Evolutionary conservation across 2,888 invertebrate species (phyloP).

Genomic region (Andrena fulva): DNA sequence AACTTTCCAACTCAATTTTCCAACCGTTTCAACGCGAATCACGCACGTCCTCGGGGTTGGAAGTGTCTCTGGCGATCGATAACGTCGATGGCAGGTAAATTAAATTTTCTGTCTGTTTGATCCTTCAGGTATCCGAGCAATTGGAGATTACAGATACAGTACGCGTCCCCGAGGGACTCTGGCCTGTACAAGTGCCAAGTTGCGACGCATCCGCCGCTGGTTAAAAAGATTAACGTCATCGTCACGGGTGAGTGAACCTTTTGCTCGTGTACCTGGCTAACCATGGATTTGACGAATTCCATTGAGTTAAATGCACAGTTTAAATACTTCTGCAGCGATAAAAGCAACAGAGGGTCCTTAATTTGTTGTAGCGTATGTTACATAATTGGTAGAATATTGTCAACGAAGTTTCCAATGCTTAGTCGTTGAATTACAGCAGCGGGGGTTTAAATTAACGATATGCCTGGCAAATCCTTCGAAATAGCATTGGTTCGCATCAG

Average conservation of each 20-base stretch:
- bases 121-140: slow-evolving; percentile 86
- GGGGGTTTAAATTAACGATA: no score
- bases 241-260: slow-evolving; percentile 84
- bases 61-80: not conserved
- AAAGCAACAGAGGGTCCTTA: not conserved
- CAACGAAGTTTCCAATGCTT: no score
- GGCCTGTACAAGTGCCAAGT: slow-evolving; percentile 89
- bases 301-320: not conserved
- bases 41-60: not conserved
- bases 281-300: not conserved
- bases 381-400: not conserved
- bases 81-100: slow-evolving; percentile 36
- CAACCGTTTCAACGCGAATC: slow-evolving; percentile 13
- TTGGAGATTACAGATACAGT: slow-evolving; percentile 88
- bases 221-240: slow-evolving; percentile 87
- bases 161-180: slow-evolving; percentile 87
- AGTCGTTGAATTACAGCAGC: no score
- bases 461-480: no score
- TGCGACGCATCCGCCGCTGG: slow-evolving; percentile 88
- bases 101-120: slow-evolving; percentile 48
- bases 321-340: not conserved
- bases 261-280: not conserved
- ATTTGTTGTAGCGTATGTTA: not conserved
- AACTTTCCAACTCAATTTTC: slow-evolving; percentile 6
- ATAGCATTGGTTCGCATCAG: not conserved